Conservation (phyloP, 2,888 invertebrate species). For the Melinopterus prodromus region DNA sequence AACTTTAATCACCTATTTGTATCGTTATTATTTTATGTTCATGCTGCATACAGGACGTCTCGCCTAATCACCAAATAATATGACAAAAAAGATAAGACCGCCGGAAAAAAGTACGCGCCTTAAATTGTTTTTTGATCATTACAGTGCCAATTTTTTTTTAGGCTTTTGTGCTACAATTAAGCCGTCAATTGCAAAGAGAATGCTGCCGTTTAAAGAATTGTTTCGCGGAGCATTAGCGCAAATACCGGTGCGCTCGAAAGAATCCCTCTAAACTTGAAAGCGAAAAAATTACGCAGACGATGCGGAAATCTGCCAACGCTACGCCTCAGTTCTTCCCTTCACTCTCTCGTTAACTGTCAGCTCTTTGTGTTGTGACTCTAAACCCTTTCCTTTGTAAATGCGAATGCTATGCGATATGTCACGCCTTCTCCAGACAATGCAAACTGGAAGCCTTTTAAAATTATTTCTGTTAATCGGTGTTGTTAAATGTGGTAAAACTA, state of each 20-base stretch:
- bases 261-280: neutral
- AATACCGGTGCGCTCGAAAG: neutral
- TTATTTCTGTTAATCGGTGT: neutral
- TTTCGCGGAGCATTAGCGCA: neutral
- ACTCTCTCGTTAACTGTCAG: neutral
- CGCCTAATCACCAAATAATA: no score
- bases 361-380: neutral
- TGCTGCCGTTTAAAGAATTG: neutral
- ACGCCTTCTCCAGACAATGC: neutral
- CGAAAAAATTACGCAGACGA: constrained; percentile 4
- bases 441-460: neutral
- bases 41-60: no score
- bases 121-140: neutral
- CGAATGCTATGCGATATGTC: neutral
- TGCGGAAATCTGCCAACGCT: neutral
- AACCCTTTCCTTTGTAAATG: neutral
- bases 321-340: neutral
- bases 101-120: no score
- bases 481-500: neutral
- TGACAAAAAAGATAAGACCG: no score
- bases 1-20: no score
- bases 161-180: neutral
- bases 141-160: neutral
- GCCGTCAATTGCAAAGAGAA: neutral
- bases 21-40: no score